These are phyloP conservation scores for Rissa tridactyla DNA, from an alignment of 2,113 vertebrate species.

Conservation along the genomic window DNA sequence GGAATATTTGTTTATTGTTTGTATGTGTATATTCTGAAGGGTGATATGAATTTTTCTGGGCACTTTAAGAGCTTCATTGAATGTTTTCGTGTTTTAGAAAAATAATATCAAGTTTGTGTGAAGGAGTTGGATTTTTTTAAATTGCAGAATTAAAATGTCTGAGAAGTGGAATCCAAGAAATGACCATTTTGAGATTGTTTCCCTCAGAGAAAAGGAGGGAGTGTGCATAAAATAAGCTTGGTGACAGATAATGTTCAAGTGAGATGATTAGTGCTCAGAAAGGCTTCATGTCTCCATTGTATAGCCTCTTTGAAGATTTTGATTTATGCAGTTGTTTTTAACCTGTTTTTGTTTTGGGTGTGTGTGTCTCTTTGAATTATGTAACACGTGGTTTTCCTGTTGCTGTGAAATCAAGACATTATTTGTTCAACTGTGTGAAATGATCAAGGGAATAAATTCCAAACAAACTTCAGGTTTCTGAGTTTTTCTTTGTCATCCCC, in stretches of 20 bases:
- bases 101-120: not conserved
- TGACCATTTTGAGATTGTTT: not conserved
- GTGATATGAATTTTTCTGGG: constrained; percentile 48
- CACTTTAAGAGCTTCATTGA: constrained; percentile 24
- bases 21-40: constrained; percentile 44
- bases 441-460: constrained; percentile 83
- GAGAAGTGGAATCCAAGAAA: not conserved
- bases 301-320: constrained; percentile 36
- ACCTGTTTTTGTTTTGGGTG: constrained; percentile 60
- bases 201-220: constrained; percentile 21
- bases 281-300: constrained; percentile 33
- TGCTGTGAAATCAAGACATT: constrained; percentile 75
- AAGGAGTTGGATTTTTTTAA: not conserved
- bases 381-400: constrained; percentile 72
- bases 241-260: not conserved
- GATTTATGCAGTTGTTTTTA: constrained; percentile 60
- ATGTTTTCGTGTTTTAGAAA: constrained; percentile 25
- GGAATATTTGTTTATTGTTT: constrained; percentile 33
- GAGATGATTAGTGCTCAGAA: constrained; percentile 45
- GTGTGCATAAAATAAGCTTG: not conserved
- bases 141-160: not conserved
- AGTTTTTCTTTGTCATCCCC: constrained; percentile 77
- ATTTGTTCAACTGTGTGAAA: constrained; percentile 74
- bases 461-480: constrained; percentile 78
- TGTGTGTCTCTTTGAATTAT: constrained; percentile 68